Base-by-base conservation (phyloP, 1,140 invertebrate genomes). In the Drosophila ficusphila region DNA sequence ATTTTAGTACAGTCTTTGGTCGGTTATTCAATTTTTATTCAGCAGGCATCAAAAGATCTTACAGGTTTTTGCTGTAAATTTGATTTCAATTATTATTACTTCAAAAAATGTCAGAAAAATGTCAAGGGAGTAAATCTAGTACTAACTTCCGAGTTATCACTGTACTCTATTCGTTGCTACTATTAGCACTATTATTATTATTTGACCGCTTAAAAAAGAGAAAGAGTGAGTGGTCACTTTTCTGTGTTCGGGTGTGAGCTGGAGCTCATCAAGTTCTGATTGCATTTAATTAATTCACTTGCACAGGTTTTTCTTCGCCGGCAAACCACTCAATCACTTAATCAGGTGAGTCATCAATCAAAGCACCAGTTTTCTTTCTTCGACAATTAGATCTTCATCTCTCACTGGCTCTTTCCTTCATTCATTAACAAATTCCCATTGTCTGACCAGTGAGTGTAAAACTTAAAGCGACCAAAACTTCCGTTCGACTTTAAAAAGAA, bases 251-350 rank as follows among this genome's bases (percentile, higher is more conserved):
- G 18, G 46, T 29, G 12, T 21, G 46, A 18, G 11, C 16, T 48
- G 11, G 19, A 19, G 33, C 56, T 39, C 33, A 54, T 54, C 49
- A 29, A 18, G 21, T 58, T 62, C 60, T 46, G 39, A 61, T 27
- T 46, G 56, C 38, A 61, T 49, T 52, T 67, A 67, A 67, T 65
- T 48, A 47, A 62, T 56, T 16, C 42, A 44, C 27, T 44, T 25
- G 42, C 41, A 25, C 21, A 42, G 21, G 16, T 47, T 47, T 47
- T 25, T 12, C 33, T 11, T 8, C 19, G 2, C 18, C 25, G 25
- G 25, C 8, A 21, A 23, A 29, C 21, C 23, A 18, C 33, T 34
- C 42, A 44, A 42, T 57, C 64, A 48, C 27, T 23, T 51, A n/a
- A 29, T 23, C 41, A n/a, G 31, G 36, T 58, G 33, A 70, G 21